These are phyloP conservation scores for Danio choprae DNA, from an alignment of 2,797 vertebrate species.

Conservation along the genomic window DNA sequence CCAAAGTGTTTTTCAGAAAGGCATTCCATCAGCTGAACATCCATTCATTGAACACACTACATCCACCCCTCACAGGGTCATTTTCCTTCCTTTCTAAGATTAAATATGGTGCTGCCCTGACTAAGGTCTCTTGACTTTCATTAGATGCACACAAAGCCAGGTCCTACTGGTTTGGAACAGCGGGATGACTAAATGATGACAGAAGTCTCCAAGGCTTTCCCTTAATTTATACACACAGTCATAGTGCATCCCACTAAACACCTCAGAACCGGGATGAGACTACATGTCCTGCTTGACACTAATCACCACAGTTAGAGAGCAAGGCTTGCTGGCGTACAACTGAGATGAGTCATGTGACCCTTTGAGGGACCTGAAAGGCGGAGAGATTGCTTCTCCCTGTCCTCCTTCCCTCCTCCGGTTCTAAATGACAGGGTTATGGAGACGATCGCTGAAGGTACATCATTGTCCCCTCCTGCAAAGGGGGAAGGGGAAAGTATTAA, in stretches of 20 bases:
- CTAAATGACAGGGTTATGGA: constrained; percentile 51
- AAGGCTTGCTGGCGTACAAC: constrained; percentile 31
- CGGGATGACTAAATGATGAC: neutral
- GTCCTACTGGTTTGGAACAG: neutral
- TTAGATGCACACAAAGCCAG: neutral
- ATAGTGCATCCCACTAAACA: constrained; percentile 36
- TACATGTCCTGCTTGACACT: constrained; percentile 58
- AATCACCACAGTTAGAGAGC: constrained; percentile 58
- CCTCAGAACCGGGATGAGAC: constrained; percentile 41
- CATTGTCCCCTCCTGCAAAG: constrained; percentile 38
- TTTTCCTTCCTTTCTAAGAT: no score
- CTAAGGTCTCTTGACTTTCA: neutral
- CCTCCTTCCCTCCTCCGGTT: constrained; percentile 28
- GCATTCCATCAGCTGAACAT: no score
- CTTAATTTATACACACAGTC: constrained; percentile 26
- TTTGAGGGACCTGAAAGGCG: constrained; percentile 33
- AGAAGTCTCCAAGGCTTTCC: constrained; percentile 11
- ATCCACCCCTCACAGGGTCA: no score
- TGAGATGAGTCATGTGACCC: constrained; percentile 57
- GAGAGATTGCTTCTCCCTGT: constrained; percentile 27
- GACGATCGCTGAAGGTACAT: constrained; percentile 52
- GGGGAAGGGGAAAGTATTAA: constrained; percentile 47
- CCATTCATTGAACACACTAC: no score
- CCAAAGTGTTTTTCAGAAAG: no score
- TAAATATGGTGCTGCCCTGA: no score